Percentiles rank a stretch among this genome's conserved stretches.
phyloP scores from a whole-genome alignment of 2,888 invertebrate genomes.

The Nysson spinosus region DNA sequence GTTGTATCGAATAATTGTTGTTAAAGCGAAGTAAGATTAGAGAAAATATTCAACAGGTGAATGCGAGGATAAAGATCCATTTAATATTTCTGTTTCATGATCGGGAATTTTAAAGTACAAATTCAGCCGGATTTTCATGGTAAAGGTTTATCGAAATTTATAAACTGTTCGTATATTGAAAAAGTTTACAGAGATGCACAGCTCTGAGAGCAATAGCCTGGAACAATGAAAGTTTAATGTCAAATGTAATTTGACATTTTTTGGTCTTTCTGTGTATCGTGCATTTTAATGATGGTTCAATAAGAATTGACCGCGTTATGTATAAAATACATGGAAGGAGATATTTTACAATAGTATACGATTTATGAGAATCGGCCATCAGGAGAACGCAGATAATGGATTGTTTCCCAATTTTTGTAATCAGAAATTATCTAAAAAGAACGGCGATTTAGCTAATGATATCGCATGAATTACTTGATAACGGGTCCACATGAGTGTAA shows the following conservation, averaged over 20 bases:
- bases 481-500: constrained; percentile 55
- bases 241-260: constrained; percentile 44
- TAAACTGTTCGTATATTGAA: constrained; percentile 16
- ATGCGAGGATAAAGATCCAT: constrained; percentile 24
- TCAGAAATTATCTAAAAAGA: constrained; percentile 38
- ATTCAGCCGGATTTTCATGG: constrained; percentile 13
- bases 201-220: constrained; percentile 14
- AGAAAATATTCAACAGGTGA: constrained; percentile 26
- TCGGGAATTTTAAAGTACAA: constrained; percentile 16
- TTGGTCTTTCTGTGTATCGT: constrained; percentile 19
- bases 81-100: constrained; percentile 25
- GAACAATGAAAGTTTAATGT: constrained; percentile 28
- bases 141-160: constrained; percentile 12
- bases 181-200: constrained; percentile 4
- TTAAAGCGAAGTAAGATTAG: constrained; percentile 29
- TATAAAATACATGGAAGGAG: no score
- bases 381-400: constrained; percentile 17
- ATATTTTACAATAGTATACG: constrained; percentile 22
- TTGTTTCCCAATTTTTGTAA: constrained; percentile 28
- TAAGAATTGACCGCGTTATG: constrained; percentile 35
- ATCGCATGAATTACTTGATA: constrained; percentile 49
- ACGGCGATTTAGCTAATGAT: constrained; percentile 27
- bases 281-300: constrained; percentile 31
- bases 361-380: constrained; percentile 34
- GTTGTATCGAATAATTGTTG: constrained; percentile 17